Base-by-base conservation (phyloP, 53 echinoderm and acorn worm species). In the Paelopatides confundens region DNA sequence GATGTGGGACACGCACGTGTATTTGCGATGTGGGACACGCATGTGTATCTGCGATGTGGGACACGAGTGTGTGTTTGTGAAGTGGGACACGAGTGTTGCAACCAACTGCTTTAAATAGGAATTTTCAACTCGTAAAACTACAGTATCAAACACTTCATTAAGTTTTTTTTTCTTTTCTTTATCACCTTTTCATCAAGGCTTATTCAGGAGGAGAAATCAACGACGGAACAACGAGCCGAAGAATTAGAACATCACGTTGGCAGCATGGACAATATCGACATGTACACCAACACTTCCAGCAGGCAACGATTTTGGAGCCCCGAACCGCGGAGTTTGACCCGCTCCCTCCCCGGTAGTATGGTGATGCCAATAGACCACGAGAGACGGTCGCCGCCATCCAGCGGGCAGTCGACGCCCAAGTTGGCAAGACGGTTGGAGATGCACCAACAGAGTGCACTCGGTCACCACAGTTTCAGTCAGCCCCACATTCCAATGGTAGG, bases 161-260 rank as follows among this genome's bases (percentile, higher is more conserved):
- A 13, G 29, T 7, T 7, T 7, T 26, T 29, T 17, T 29, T 63
- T 63, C 29, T 10, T 43, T 4, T 10, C 0, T 43, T 7, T 4
- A 12, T 8, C 43, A 1, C 43, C 0, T 43, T 43, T 63, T 17
- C 63, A 8, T 0, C 68, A 35, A 97, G 98, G 70, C 87, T 95
- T 14, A 95, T 97, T 74, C 97, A 97, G 85, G 98, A 97, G 85
- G 98, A 97, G 54, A 97, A 97, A 71, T 93, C 93, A 34, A 94
- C 94, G 28, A 95, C 98, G 1, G 98, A 97, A 87, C 93, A 92
- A 81, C 62, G 95, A 23, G 98, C 95, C 9, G 98, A 97, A 69
- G 98, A 97, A 66, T 76, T 97, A 2, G 98, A 97, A 76, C 95
- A 95, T 68, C 92, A 95, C 15, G 98, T 97, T 1, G 95, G 95